phyloP scores from a whole-genome alignment of 1,140 invertebrate species.

The Penaeus vannamei region DNA sequence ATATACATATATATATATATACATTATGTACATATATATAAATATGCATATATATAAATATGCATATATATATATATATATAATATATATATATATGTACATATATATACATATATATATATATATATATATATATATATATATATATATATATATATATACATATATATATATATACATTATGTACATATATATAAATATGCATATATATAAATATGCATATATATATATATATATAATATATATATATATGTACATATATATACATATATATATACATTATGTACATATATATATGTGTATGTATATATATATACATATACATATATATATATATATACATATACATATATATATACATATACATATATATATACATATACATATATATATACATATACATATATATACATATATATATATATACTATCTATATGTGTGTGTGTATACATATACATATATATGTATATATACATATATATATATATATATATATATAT shows the following conservation, averaged over 20 bases:
- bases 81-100: slow-evolving; percentile 12
- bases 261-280: neutral
- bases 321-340: neutral
- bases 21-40: neutral
- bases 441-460: neutral
- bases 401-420: neutral
- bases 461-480: neutral
- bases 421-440: neutral
- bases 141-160: slow-evolving; percentile 6
- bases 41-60: neutral
- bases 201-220: neutral
- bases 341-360: neutral
- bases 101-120: slow-evolving; percentile 18
- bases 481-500: slow-evolving; percentile 22
- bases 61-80: neutral
- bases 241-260: slow-evolving; percentile 9
- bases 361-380: too few species aligned
- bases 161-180: neutral
- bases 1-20: neutral
- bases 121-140: neutral
- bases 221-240: neutral
- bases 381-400: neutral
- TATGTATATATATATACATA: slow-evolving; percentile 17
- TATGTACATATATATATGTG: slow-evolving; percentile 4
- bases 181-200: slow-evolving; percentile 13